Percentiles rank a stretch among this genome's conserved stretches.
phyloP scores from a whole-genome alignment of 1,140 invertebrate species.

The Ceratina calcarata region DNA sequence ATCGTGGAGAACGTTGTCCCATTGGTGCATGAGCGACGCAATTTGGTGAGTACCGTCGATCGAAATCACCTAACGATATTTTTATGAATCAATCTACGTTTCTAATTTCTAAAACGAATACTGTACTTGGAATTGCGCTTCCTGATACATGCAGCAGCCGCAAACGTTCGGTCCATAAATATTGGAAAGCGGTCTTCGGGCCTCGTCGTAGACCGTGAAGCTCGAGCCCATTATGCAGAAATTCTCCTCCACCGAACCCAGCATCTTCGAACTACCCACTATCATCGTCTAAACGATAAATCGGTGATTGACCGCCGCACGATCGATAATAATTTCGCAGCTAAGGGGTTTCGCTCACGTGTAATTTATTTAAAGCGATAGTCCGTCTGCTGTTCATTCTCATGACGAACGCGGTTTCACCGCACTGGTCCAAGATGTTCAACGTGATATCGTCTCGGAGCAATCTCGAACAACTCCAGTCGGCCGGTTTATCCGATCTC shows the following conservation, averaged over 20 bases:
- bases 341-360: neutral
- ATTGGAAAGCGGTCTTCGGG: constrained; percentile 52
- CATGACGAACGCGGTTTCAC: constrained; percentile 65
- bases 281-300: constrained; percentile 59
- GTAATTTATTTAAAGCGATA: constrained; percentile 58
- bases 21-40: constrained; percentile 70
- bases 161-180: constrained; percentile 69
- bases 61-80: constrained; percentile 63
- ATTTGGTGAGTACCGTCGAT: constrained; percentile 66
- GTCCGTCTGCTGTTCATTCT: constrained; percentile 62
- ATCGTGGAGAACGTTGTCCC: constrained; percentile 65
- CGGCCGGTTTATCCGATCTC: constrained; percentile 3
- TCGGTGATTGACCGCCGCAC: too few species aligned
- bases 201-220: constrained; percentile 69
- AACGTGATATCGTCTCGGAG: constrained; percentile 53
- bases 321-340: neutral
- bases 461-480: constrained; percentile 24
- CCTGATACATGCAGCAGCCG: constrained; percentile 68
- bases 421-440: constrained; percentile 65
- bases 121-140: constrained; percentile 69
- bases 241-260: constrained; percentile 71
- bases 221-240: constrained; percentile 62
- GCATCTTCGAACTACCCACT: constrained; percentile 58
- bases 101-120: neutral
- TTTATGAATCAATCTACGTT: neutral